A percentile compares a stretch with the other conserved stretches of the same genome.
Conservation (phyloP, 2,797 vertebrate genomes). For the Microhierax caerulescens region DNA sequence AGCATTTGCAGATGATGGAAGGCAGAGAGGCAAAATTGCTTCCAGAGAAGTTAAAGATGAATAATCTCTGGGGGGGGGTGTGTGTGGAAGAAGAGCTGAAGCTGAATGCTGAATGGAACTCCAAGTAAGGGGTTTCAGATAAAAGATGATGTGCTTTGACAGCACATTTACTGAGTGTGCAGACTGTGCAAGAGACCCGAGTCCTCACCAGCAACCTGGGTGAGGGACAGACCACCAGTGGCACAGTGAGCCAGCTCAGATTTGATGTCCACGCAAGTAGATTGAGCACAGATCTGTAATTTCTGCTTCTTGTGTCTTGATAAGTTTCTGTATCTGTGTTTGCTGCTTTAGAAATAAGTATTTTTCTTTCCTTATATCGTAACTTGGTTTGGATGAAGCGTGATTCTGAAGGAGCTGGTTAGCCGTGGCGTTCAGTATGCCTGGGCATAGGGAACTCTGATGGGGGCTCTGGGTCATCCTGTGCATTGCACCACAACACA, state of each 20-base stretch:
- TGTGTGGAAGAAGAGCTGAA: neutral
- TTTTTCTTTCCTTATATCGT: neutral
- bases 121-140: neutral
- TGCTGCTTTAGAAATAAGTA: neutral
- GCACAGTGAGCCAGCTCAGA: neutral
- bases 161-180: neutral
- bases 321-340: neutral
- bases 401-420: neutral
- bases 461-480: neutral
- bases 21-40: neutral
- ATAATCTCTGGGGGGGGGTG: neutral
- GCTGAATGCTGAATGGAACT: neutral
- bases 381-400: neutral
- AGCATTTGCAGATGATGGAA: neutral
- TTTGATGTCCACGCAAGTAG: neutral
- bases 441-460: neutral
- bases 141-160: neutral
- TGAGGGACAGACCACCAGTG: neutral
- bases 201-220: rapidly evolving
- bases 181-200: neutral
- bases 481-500: neutral
- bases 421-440: rapidly evolving
- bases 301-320: neutral
- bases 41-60: neutral
- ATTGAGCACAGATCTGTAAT: neutral